A percentile compares a stretch with the other conserved stretches of the same genome.
These are phyloP conservation scores for Charaxes varanes DNA, from an alignment of 1,140 invertebrate species.

Conservation along the genomic window DNA sequence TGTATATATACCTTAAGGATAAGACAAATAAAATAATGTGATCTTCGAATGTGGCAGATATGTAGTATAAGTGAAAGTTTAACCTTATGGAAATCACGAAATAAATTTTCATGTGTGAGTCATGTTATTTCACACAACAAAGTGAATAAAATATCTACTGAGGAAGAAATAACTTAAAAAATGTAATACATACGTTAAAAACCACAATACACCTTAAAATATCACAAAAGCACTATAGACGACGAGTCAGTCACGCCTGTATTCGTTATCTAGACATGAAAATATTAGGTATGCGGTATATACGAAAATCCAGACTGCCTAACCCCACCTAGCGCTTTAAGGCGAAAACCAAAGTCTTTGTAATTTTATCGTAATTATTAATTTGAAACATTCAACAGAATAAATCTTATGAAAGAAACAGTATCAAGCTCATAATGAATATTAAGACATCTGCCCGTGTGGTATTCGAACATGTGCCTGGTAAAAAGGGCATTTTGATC, in stretches of 20 bases:
- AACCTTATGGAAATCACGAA: no score
- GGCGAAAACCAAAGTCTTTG: constrained; percentile 51
- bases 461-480: constrained; percentile 59
- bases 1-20: no score
- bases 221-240: constrained; percentile 10
- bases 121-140: background rate
- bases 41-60: no score
- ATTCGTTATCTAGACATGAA: constrained; percentile 16
- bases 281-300: constrained; percentile 16
- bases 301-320: constrained; percentile 43
- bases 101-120: constrained; percentile 1
- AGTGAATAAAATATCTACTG: background rate
- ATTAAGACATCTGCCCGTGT: constrained; percentile 25
- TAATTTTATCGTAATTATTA: constrained; percentile 15
- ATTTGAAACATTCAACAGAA: constrained; percentile 14
- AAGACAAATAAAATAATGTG: no score
- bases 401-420: no score
- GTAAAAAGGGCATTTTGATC: constrained; percentile 51
- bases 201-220: constrained; percentile 5
- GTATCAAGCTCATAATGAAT: constrained; percentile 11
- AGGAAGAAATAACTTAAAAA: no score
- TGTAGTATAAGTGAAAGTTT: no score
- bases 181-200: constrained; percentile 1
- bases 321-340: constrained; percentile 58
- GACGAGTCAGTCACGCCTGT: constrained; percentile 15